Conservation (phyloP, 2,888 invertebrate species). For the Epicampocera succincta region DNA sequence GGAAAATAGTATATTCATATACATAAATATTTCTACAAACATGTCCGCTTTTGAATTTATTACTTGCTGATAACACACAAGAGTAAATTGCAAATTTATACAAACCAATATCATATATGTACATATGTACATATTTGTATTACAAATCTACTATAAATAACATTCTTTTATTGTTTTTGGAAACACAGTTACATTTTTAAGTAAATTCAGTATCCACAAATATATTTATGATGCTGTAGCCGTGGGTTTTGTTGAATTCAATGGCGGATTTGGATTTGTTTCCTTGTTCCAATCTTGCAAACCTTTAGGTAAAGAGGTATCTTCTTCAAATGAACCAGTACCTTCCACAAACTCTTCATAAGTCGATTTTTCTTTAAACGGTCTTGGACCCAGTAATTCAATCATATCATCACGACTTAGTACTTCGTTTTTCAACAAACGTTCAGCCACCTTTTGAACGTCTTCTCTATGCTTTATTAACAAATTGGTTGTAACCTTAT, state of each 20-base stretch:
- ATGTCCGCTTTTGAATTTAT: too few species aligned
- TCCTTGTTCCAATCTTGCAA: slow-evolving; percentile 97
- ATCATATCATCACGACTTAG: slow-evolving; percentile 98
- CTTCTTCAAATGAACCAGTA: slow-evolving; percentile 98
- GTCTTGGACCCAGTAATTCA: slow-evolving; percentile 94
- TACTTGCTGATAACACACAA: too few species aligned
- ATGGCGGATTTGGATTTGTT: slow-evolving; percentile 76
- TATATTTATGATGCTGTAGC: slow-evolving; percentile 70
- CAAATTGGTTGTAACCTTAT: slow-evolving; percentile 89
- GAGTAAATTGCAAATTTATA: too few species aligned
- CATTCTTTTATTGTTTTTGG: too few species aligned
- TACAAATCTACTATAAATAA: too few species aligned
- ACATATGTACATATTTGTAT: too few species aligned
- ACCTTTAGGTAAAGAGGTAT: slow-evolving; percentile 96
- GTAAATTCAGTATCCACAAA: too few species aligned
- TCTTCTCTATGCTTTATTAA: slow-evolving; percentile 90
- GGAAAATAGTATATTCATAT: too few species aligned
- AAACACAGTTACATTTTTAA: too few species aligned
- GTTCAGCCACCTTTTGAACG: slow-evolving; percentile 93
- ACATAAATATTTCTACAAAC: too few species aligned
- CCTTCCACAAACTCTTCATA: slow-evolving; percentile 99
- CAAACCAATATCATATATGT: too few species aligned
- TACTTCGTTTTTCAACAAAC: slow-evolving; percentile 96
- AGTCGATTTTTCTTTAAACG: slow-evolving; percentile 99
- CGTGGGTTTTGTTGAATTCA: slow-evolving; percentile 74